These are phyloP conservation scores for Cactoblastis cactorum DNA, from an alignment of 2,888 invertebrate genomes.

Conservation along the genomic window DNA sequence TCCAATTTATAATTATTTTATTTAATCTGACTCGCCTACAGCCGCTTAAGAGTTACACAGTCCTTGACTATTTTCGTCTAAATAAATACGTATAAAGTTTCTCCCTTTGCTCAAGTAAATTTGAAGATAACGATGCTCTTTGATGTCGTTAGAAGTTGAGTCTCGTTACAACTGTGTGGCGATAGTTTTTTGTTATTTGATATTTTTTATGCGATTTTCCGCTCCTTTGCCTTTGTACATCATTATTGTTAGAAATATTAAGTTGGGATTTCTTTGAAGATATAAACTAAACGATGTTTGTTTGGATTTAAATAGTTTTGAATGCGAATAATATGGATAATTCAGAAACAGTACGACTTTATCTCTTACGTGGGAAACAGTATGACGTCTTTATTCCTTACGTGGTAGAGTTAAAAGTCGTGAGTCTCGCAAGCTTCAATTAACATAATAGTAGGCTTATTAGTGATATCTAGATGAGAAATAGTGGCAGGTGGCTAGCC, in stretches of 20 bases:
- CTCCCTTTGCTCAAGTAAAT: slow-evolving; percentile 32
- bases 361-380: too few relatives aligned
- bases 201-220: slow-evolving; percentile 5
- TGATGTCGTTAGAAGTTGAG: slow-evolving; percentile 42
- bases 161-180: slow-evolving; percentile 39
- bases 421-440: too few relatives aligned
- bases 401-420: too few relatives aligned
- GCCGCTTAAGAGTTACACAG: too few relatives aligned
- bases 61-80: not conserved
- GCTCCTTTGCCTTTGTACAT: slow-evolving; percentile 1
- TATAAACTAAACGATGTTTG: not conserved
- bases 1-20: too few relatives aligned
- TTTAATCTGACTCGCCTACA: too few relatives aligned
- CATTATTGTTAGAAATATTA: not conserved
- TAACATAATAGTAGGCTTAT: too few relatives aligned
- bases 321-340: too few relatives aligned
- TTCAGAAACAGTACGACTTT: too few relatives aligned
- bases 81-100: slow-evolving; percentile 22
- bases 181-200: slow-evolving; percentile 24
- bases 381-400: too few relatives aligned
- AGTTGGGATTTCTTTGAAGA: not conserved
- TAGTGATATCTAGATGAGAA: too few relatives aligned
- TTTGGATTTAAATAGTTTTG: not conserved
- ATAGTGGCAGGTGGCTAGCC: too few relatives aligned
- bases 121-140: slow-evolving; percentile 46